Conservation (phyloP, 2,797 vertebrate species). For the Enteromius afrohamiltoni region DNA sequence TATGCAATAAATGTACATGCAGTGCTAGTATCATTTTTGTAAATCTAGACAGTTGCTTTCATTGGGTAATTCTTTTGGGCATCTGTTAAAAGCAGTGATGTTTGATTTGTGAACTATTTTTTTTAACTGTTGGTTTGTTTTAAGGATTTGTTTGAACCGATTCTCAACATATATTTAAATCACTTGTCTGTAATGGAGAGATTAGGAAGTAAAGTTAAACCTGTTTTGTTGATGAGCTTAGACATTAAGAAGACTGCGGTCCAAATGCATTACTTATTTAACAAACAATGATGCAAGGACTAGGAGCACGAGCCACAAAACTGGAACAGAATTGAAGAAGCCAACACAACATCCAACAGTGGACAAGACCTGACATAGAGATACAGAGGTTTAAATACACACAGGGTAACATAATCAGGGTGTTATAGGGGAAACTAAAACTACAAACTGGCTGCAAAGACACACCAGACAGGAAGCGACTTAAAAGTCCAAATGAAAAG, state of each 20-base stretch:
- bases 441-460: background rate
- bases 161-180: background rate
- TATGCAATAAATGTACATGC: conserved; percentile 7
- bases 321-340: background rate
- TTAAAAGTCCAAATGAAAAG: background rate
- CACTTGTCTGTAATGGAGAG: background rate
- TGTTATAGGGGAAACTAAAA: background rate
- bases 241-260: too few relatives aligned
- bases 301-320: background rate
- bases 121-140: background rate
- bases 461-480: background rate
- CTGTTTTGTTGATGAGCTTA: background rate
- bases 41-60: background rate
- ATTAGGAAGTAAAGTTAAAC: background rate
- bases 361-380: background rate
- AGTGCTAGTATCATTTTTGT: background rate
- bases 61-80: background rate
- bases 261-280: too few relatives aligned
- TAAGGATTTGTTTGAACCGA: background rate
- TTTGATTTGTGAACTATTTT: background rate
- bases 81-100: background rate
- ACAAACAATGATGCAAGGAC: background rate
- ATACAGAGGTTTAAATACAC: background rate
- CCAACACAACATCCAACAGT: background rate
- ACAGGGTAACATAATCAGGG: background rate